phyloP scores from a whole-genome alignment of 2,113 vertebrate genomes.

The Ctenodactylus gundi region DNA sequence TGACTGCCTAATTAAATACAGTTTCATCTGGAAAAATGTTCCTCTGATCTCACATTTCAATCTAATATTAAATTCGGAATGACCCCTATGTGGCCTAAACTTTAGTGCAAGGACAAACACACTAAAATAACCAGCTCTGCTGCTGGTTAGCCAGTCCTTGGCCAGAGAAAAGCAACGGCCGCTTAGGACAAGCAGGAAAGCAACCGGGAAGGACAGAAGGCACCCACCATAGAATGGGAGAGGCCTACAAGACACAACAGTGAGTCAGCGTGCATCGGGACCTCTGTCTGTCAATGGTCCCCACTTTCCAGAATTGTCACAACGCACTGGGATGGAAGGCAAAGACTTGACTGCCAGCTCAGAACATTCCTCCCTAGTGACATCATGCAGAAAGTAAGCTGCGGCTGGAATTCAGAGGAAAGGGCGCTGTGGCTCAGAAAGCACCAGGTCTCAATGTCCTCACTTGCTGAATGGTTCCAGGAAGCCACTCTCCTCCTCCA shows the following conservation, averaged over 20 bases:
- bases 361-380: neutral
- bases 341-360: neutral
- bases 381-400: neutral
- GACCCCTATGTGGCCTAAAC: neutral
- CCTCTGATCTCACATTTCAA: slow-evolving; percentile 40
- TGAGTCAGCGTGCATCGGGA: neutral
- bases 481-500: neutral
- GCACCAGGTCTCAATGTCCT: neutral
- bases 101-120: slow-evolving; percentile 17
- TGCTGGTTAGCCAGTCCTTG: neutral
- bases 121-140: neutral
- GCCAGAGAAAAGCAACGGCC: neutral
- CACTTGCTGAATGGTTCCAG: fast-evolving
- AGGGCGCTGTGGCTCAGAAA: neutral
- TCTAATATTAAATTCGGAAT: slow-evolving; percentile 49
- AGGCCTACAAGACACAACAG: fast-evolving
- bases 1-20: slow-evolving; percentile 60
- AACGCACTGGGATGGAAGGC: neutral
- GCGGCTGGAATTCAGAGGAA: neutral
- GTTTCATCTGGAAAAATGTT: slow-evolving; percentile 45
- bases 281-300: neutral
- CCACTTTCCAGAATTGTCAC: neutral
- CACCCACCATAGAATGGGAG: fast-evolving
- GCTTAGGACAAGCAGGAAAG: neutral
- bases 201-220: fast-evolving